phyloP scores from a whole-genome alignment of 2,888 invertebrate species.

The Kuschelorhynchus macadamiae region DNA sequence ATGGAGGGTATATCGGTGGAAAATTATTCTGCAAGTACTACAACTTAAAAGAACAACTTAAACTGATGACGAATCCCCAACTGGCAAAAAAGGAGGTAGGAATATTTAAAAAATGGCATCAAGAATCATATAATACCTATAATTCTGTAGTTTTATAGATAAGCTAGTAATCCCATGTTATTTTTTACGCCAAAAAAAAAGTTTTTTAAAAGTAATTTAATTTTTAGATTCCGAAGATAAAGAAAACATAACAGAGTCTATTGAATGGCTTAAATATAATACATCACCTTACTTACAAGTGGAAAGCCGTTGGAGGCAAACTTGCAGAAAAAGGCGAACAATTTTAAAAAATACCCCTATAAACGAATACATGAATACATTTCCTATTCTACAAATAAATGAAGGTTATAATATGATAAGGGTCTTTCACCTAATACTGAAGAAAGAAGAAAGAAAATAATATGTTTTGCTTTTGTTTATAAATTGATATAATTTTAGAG shows the following conservation, averaged over 20 bases:
- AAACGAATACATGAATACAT: not conserved
- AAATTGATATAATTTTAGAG: too few species aligned
- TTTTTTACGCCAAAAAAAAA: too few species aligned
- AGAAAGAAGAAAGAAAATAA: too few species aligned
- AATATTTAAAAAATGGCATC: not conserved
- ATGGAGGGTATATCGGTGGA: slow-evolving; percentile 10
- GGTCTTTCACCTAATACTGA: too few species aligned
- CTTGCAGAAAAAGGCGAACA: not conserved
- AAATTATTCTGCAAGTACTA: slow-evolving; percentile 16
- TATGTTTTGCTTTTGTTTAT: too few species aligned
- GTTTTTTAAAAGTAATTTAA: not conserved
- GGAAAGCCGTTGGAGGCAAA: slow-evolving; percentile 6
- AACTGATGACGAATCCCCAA: slow-evolving; percentile 8
- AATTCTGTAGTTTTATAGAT: too few species aligned
- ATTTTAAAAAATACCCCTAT: not conserved
- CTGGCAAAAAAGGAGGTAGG: slow-evolving; percentile 7
- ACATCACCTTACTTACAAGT: not conserved
- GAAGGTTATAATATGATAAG: slow-evolving; percentile 1
- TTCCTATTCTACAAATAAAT: slow-evolving; percentile 1
- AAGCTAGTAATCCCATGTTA: too few species aligned
- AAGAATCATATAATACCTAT: too few species aligned
- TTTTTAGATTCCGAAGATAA: not conserved
- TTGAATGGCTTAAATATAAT: not conserved
- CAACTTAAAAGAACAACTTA: slow-evolving; percentile 17
- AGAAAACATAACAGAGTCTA: not conserved